Conservation (phyloP, 2,888 invertebrate species). For the Euzetes globulus region DNA sequence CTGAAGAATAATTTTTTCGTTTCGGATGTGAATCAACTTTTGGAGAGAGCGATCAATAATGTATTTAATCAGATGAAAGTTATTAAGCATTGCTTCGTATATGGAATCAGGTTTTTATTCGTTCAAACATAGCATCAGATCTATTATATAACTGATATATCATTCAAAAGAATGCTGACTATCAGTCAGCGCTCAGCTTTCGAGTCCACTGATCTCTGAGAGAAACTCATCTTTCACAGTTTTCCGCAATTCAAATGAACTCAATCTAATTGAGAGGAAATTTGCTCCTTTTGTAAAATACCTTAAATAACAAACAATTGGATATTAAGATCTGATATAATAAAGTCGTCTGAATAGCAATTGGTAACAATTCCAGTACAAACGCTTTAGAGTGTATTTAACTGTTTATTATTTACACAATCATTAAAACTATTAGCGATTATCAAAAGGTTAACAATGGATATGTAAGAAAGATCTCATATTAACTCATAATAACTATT, state of each 20-base stretch:
- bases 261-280: not conserved
- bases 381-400: too few species aligned
- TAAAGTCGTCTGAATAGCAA: too few species aligned
- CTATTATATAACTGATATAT: constrained; percentile 19
- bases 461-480: not conserved
- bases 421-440: not conserved
- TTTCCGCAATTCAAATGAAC: not conserved
- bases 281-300: not conserved
- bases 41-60: constrained; percentile 23
- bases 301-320: not conserved
- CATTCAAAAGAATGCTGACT: constrained; percentile 11
- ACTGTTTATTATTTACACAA: not conserved
- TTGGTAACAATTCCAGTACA: too few species aligned
- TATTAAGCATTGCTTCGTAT: constrained; percentile 6
- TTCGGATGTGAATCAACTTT: not conserved
- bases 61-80: constrained; percentile 23
- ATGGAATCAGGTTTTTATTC: not conserved
- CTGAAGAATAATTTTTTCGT: not conserved
- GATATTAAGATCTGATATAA: not conserved
- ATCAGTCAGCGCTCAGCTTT: not conserved
- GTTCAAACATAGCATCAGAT: not conserved
- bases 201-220: constrained; percentile 4
- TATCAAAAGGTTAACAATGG: not conserved
- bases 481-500: constrained; percentile 7
- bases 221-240: not conserved